phyloP scores from a whole-genome alignment of 2,113 vertebrate species.

The Chionodraco myersi region DNA sequence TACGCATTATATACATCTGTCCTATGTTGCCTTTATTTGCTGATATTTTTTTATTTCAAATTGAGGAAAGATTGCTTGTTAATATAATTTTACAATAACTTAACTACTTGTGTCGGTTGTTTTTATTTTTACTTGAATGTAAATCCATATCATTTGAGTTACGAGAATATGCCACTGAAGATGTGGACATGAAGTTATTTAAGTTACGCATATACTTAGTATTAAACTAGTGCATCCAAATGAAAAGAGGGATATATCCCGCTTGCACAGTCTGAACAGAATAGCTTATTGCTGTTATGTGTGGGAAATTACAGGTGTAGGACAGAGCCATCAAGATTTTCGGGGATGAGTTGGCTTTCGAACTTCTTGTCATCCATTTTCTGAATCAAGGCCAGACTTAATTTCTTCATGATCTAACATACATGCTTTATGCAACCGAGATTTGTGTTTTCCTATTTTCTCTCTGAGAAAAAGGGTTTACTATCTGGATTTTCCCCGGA shows the following conservation, averaged over 20 bases:
- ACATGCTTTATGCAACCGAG: too few species aligned
- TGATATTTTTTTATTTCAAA: slow-evolving; percentile 86
- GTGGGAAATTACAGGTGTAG: too few species aligned
- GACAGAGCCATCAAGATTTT: too few species aligned
- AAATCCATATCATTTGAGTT: not conserved
- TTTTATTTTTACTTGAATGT: slow-evolving; percentile 22
- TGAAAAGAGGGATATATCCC: too few species aligned
- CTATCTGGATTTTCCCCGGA: too few species aligned
- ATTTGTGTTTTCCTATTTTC: too few species aligned
- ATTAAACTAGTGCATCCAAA: too few species aligned
- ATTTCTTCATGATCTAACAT: too few species aligned
- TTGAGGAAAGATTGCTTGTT: slow-evolving; percentile 87
- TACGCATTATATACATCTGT: slow-evolving; percentile 80
- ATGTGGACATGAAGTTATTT: not conserved
- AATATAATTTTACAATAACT: slow-evolving; percentile 94
- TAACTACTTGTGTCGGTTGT: slow-evolving; percentile 82
- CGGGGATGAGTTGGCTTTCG: too few species aligned
- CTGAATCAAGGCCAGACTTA: too few species aligned
- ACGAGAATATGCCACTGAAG: not conserved
- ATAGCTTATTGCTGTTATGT: not conserved
- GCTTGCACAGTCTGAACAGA: not conserved
- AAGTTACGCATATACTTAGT: not conserved
- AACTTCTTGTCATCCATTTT: too few species aligned
- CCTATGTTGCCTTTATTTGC: slow-evolving; percentile 86
- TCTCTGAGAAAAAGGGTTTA: too few species aligned